Conservation (phyloP, 2,797 vertebrate genomes). For the Merluccius polli region DNA sequence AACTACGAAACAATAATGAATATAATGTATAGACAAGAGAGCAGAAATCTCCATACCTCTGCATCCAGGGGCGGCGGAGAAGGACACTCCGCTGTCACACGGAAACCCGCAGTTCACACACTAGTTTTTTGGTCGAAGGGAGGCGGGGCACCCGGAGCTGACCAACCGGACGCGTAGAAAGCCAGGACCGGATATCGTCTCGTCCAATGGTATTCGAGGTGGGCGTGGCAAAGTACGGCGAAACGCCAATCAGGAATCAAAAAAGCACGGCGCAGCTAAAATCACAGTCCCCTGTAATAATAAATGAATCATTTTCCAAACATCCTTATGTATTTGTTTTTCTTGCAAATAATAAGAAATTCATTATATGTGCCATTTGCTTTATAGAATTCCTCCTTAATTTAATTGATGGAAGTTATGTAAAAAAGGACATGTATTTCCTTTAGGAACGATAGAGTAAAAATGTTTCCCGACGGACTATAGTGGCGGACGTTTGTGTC, state of each 20-base stretch:
- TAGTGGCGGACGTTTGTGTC: neutral
- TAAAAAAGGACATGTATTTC: neutral
- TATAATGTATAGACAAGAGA: neutral
- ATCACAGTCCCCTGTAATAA: neutral
- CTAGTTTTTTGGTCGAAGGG: conserved; percentile 38
- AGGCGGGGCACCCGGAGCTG: neutral
- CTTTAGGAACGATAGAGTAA: neutral
- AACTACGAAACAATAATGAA: neutral
- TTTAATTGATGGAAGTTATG: neutral
- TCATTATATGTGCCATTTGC: neutral
- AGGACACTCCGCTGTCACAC: conserved; percentile 67
- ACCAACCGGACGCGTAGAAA: conserved; percentile 38
- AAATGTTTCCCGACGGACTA: neutral
- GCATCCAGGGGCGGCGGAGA: conserved; percentile 45
- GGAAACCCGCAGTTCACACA: conserved; percentile 52
- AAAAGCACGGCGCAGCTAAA: conserved; percentile 6
- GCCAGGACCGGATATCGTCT: too few relatives aligned
- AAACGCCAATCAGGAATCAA: conserved; percentile 41
- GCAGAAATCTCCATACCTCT: conserved; percentile 10
- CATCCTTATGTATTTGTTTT: neutral
- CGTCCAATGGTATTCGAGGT: conserved; percentile 43
- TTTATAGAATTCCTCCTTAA: neutral
- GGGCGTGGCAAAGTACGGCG: neutral
- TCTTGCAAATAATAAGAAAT: neutral
- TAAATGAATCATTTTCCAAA: neutral